Base-by-base conservation (phyloP, 2,797 vertebrate genomes). In the Microhierax caerulescens region DNA sequence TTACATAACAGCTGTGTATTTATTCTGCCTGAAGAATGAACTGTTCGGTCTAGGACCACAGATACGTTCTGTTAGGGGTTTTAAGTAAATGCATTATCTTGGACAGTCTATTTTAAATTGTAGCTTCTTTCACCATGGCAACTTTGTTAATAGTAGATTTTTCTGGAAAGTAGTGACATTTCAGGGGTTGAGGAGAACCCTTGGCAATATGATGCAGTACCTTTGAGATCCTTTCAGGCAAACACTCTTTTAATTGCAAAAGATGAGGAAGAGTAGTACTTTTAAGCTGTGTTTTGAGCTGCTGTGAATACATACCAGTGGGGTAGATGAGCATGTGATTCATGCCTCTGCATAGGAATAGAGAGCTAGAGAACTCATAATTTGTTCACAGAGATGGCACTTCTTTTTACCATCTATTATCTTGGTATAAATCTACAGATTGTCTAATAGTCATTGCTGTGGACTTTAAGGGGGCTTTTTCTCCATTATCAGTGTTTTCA, bases 1-100 rank as follows among this genome's bases (percentile, higher is more conserved):
- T 97, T 95, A 94, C 70, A 60, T 94, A 96, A 96, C 48, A 73
- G 41, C n/a, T 90, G 60, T 82, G 72, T 61, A 84, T 94, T 96
- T 90, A 53, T 79, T 93, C 77, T 92, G 65, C 70, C 67, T 70
- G 72, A 88, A 92, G 72, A 97, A 87, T 75, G 75, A 88, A 60
- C 37, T 80, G 32, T 80, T 93, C 64, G 8, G 36, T 45, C 50
- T 75, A 75, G 69, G 79, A 76, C 37, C 59, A 37, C 13, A 60
- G 60, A 79, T 51, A 51, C 18, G 67, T 89, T 81, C 84, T 94
- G 77, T 54, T 54, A 57, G 36, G 23, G 6, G 10, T 61, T 93
- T 93, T 85, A 89, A 65, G 27, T 37, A 96, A 93, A 84, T 75
- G 63, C 70, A 83, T 85, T 90, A 27, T 91, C 47, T 68, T 60